These are phyloP conservation scores for Leistus spinibarbis DNA, from an alignment of 2,888 invertebrate genomes.

Conservation along the genomic window DNA sequence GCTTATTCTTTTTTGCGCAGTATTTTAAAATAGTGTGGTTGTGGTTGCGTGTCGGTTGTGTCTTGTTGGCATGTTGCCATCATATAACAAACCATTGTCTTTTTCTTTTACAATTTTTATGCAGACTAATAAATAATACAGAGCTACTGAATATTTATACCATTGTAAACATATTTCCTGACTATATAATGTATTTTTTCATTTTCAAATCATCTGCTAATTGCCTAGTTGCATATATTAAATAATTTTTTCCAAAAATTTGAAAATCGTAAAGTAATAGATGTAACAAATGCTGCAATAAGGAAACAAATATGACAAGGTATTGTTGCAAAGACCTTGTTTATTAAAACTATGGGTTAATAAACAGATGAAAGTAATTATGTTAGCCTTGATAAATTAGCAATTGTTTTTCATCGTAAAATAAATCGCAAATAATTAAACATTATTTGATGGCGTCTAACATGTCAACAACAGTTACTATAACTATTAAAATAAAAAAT, in stretches of 20 bases:
- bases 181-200: no score
- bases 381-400: constrained; percentile 27
- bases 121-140: neutral
- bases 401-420: constrained; percentile 23
- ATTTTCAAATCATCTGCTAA: no score
- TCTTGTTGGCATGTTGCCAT: neutral
- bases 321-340: constrained; percentile 16
- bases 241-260: no score
- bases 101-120: neutral
- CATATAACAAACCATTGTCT: neutral
- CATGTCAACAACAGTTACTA: neutral
- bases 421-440: neutral
- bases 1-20: neutral
- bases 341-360: constrained; percentile 25
- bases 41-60: neutral
- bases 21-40: neutral
- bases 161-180: neutral
- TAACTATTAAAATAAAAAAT: neutral
- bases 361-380: constrained; percentile 36
- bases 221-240: no score
- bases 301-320: neutral
- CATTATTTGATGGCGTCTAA: neutral
- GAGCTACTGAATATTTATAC: neutral
- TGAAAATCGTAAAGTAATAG: constrained; percentile 10
- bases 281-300: neutral